A percentile compares a stretch with the other conserved stretches of the same genome.
phyloP scores from a whole-genome alignment of 2,113 vertebrate species.

The Otis tarda region DNA sequence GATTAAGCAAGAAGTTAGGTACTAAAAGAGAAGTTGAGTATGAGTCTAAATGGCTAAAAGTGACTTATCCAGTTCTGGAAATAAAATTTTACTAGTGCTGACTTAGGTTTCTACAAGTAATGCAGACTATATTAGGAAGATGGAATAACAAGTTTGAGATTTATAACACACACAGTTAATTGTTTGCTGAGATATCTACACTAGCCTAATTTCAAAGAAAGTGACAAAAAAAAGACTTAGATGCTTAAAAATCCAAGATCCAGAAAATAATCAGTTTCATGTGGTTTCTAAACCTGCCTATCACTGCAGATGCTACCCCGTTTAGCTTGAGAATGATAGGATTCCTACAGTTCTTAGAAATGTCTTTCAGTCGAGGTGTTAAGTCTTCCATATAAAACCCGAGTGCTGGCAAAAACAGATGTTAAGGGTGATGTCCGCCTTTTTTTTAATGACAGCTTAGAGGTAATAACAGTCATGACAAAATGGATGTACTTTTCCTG shows the following conservation, averaged over 20 bases:
- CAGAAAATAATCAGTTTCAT: neutral
- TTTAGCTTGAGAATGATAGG: neutral
- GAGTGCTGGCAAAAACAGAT: neutral
- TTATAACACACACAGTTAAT: neutral
- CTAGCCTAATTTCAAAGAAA: neutral
- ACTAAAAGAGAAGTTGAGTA: neutral
- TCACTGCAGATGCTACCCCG: accelerated
- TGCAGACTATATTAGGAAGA: neutral
- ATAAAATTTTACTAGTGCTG: neutral
- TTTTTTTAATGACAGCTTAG: neutral
- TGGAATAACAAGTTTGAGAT: neutral
- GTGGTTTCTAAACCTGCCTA: neutral
- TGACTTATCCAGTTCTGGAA: neutral
- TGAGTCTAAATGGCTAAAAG: neutral
- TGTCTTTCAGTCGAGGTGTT: neutral
- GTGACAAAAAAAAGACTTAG: neutral
- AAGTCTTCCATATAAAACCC: neutral
- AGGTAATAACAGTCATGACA: neutral
- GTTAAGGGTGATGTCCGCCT: neutral
- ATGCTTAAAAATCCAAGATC: neutral
- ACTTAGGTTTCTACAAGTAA: neutral
- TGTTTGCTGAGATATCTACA: neutral
- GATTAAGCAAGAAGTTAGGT: neutral
- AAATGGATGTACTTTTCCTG: neutral
- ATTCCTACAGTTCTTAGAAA: neutral